Evolutionary conservation across 2,888 invertebrate species (phyloP).

Genomic region (Neria commutata): DNA sequence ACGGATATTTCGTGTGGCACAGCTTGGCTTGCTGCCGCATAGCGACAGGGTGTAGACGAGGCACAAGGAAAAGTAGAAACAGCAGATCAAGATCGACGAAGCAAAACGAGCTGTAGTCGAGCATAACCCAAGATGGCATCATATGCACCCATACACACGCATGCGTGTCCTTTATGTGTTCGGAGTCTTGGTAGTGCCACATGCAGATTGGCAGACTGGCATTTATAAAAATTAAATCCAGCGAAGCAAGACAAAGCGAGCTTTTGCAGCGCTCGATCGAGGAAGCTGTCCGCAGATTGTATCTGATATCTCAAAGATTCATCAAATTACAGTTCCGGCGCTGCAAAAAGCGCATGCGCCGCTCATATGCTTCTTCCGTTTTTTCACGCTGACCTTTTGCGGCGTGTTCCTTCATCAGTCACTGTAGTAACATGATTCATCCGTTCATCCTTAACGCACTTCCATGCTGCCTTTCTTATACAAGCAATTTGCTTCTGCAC

Average conservation of each 20-base stretch:
- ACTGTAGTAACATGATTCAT: no score
- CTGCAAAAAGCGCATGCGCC: no score
- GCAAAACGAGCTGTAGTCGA: slow-evolving; percentile 23
- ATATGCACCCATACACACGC: no score
- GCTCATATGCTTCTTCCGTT: no score
- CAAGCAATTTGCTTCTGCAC: no score
- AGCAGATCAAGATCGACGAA: slow-evolving; percentile 23
- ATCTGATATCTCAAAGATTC: slow-evolving; percentile 42
- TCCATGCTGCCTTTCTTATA: no score
- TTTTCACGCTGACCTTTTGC: no score
- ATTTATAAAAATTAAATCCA: no score
- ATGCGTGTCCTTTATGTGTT: background rate
- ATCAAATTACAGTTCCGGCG: slow-evolving; percentile 59
- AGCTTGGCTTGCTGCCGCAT: background rate
- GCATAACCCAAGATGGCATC: slow-evolving; percentile 39
- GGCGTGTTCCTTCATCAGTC: no score
- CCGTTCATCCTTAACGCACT: no score
- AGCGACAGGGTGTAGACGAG: background rate
- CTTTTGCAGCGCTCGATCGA: slow-evolving; percentile 32
- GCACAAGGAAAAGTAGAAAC: slow-evolving; percentile 14
- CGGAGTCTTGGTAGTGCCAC: background rate
- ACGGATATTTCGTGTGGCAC: background rate
- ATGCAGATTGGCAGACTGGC: no score
- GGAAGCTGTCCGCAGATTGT: slow-evolving; percentile 38
- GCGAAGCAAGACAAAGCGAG: no score